Evolutionary conservation across 2,797 vertebrate species (phyloP).

Genomic region (Microctenopoma stevenorrisi): DNA sequence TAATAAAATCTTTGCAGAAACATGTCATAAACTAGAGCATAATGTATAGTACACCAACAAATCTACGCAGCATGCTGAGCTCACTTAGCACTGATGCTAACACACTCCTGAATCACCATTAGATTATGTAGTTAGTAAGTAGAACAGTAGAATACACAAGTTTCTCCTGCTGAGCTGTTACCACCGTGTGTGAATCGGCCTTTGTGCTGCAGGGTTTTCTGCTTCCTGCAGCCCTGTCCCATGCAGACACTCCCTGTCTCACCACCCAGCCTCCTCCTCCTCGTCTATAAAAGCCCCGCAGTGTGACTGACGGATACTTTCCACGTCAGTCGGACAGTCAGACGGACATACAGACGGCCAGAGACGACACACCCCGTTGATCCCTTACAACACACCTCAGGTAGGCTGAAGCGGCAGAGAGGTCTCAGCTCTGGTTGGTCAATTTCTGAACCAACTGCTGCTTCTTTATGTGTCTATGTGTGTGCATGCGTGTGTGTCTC

Average conservation of each 20-base stretch:
- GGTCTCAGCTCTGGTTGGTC: neutral
- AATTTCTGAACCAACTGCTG: neutral
- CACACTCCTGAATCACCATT: too few relatives aligned
- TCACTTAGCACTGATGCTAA: too few relatives aligned
- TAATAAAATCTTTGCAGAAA: too few relatives aligned
- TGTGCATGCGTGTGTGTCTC: neutral
- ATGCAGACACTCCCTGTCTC: constrained; percentile 53
- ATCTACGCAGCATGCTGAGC: too few relatives aligned
- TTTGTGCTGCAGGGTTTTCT: constrained; percentile 7
- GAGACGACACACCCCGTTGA: constrained; percentile 11
- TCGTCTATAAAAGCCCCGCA: constrained; percentile 59
- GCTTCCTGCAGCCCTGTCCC: neutral
- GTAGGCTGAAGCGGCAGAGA: constrained; percentile 5
- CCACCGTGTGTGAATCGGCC: neutral
- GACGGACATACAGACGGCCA: constrained; percentile 39
- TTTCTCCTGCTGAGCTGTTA: too few relatives aligned
- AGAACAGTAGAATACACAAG: too few relatives aligned
- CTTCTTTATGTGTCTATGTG: neutral
- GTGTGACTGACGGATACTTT: constrained; percentile 38
- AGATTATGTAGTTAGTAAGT: too few relatives aligned
- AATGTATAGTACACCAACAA: too few relatives aligned
- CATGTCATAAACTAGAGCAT: too few relatives aligned
- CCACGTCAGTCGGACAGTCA: constrained; percentile 56
- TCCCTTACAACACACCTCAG: constrained; percentile 37
- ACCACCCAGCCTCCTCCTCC: constrained; percentile 2